Evolutionary conservation across 2,888 invertebrate species (phyloP), one percentile per base, ranked within the genome.

Genomic region (Nemapogon koenigi): DNA sequence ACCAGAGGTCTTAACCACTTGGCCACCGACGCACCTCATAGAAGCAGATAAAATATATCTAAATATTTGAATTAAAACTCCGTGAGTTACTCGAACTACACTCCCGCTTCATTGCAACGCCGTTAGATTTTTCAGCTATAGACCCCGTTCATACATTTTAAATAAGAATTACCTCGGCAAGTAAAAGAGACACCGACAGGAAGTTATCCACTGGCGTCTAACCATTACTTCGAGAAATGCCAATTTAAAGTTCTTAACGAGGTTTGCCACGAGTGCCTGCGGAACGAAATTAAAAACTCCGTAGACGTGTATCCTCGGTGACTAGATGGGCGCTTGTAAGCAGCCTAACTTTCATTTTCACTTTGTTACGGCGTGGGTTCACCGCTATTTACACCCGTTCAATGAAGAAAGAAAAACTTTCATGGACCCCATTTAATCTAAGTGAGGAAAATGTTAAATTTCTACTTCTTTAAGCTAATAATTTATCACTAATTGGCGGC

Each of bases 231-330:
- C 61, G 71, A 69, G 72, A 73, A 73, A 73, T 66, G 72, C 70
- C 76, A 76, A 76, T 76, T 76, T 76, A 75, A 76, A 76, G 67
- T 75, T 75, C 71, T n/a, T 75, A 75, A 75, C 73, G 66, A 75
- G 73, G 69, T 73, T 72, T 68, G 63, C 68, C 62, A 65, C 71
- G 65, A 71, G 72, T 68, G 71, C 66, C 66, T 65, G 59, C 53
- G 63, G 62, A 72, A 72, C 69, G 61, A 70, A 75, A 76, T 75
- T 75, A 75, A 75, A 73, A 76, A 75, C 62, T 73, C 66, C 45
- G 54, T 63, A 50, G 61, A 56, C 57, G 59, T 55, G 62, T 59
- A 54, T 59, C 61, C 53, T 48, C 49, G 52, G 55, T 47, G 33
- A 33, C 33, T 33, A 10, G 33, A 19, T 33, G 19, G 33, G 33